phyloP scores from a whole-genome alignment of 2,888 invertebrate genomes.

The Drosophila suboccidentalis region DNA sequence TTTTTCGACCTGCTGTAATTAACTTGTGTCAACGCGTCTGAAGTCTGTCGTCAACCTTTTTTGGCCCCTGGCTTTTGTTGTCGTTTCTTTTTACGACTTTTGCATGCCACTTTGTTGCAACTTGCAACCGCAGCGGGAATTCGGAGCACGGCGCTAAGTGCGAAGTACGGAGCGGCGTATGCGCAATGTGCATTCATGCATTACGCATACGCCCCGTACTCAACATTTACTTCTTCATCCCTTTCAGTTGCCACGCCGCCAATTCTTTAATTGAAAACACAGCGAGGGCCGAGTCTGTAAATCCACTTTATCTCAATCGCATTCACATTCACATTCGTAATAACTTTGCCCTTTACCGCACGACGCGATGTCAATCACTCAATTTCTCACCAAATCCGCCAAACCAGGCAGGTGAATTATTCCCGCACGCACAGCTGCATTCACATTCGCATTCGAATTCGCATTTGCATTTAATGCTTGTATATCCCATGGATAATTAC shows the following conservation, averaged over 20 bases:
- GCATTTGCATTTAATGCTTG: constrained; percentile 25
- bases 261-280: constrained; percentile 47
- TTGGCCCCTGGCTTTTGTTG: constrained; percentile 56
- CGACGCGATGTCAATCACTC: constrained; percentile 36
- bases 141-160: neutral
- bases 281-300: constrained; percentile 22
- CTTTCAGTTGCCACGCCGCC: constrained; percentile 4
- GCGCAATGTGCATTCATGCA: constrained; percentile 59
- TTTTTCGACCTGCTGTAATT: constrained; percentile 58
- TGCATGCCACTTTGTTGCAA: constrained; percentile 60
- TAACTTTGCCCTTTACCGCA: constrained; percentile 29
- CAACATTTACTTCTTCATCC: constrained; percentile 18
- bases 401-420: constrained; percentile 30
- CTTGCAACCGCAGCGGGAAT: constrained; percentile 50
- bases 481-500: constrained; percentile 44
- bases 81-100: constrained; percentile 57
- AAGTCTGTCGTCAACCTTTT: constrained; percentile 36
- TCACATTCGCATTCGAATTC: constrained; percentile 11
- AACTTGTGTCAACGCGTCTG: constrained; percentile 61
- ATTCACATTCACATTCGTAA: constrained; percentile 28
- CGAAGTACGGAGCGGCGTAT: constrained; percentile 41
- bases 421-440: neutral
- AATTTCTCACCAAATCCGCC: constrained; percentile 35
- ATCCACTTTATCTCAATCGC: constrained; percentile 44
- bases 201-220: constrained; percentile 58